Evolutionary conservation across 2,888 invertebrate species (phyloP).

Genomic region (Diabrotica balteata): DNA sequence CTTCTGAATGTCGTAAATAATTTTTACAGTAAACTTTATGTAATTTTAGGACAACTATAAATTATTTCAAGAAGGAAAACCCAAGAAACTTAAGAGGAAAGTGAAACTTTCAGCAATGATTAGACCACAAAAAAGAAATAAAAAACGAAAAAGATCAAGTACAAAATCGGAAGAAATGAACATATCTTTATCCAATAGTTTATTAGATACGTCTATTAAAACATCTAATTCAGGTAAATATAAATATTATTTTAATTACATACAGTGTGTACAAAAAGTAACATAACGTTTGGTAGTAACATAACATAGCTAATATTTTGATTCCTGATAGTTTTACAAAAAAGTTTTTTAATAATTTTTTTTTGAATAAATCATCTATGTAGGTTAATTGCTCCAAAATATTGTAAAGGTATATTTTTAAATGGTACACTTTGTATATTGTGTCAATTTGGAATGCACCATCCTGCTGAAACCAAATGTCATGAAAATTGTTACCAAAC

Average conservation of each 20-base stretch:
- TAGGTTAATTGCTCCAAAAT: too few relatives aligned
- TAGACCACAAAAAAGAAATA: slow-evolving; percentile 66
- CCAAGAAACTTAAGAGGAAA: slow-evolving; percentile 72
- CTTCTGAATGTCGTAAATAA: too few relatives aligned
- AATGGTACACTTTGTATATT: too few relatives aligned
- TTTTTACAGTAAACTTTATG: not conserved
- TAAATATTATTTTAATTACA: not conserved
- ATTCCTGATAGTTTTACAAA: not conserved
- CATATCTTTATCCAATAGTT: slow-evolving; percentile 36
- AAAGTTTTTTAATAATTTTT: not conserved
- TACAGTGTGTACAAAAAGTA: not conserved
- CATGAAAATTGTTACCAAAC: too few relatives aligned
- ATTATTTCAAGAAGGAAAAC: slow-evolving; percentile 77
- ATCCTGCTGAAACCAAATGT: too few relatives aligned
- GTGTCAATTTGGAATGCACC: too few relatives aligned
- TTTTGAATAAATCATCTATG: not conserved
- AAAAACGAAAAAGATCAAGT: slow-evolving; percentile 59
- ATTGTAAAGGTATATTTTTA: too few relatives aligned
- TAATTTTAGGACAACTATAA: slow-evolving; percentile 77
- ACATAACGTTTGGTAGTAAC: too few relatives aligned
- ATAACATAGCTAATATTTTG: too few relatives aligned
- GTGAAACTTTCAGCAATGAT: slow-evolving; percentile 65
- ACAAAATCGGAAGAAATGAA: slow-evolving; percentile 43
- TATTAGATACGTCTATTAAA: slow-evolving; percentile 36
- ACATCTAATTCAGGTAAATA: slow-evolving; percentile 39